Evolutionary conservation across 2,797 vertebrate genomes (phyloP), one percentile per base, ranked within the genome.

Genomic region (Platalea minor): DNA sequence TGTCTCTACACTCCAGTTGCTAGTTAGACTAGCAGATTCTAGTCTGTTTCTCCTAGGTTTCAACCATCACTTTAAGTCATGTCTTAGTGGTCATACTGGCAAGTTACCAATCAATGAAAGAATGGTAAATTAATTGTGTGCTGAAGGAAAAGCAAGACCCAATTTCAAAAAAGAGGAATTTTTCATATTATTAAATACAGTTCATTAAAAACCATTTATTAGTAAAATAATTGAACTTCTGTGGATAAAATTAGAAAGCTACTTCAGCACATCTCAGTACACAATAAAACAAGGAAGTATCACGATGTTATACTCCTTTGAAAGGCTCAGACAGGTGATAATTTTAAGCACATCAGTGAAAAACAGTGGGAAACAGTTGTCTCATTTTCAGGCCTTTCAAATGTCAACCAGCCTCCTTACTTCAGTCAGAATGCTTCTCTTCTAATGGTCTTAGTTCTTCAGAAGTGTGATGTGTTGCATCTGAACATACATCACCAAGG

Each of bases 381-480:
- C 54, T 93, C 68, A 77, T 74, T 78, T 92, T 37, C 65, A 75
- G 78, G 7, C 20, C 53, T 81, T 88, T 92, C 50, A 91, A 64
- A 77, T 75, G 57, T 31, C 91, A 73, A 11, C 31, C n/a, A 90
- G 43, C 35, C 45, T 77, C 19, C 1, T 13, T 46, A 25, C 35
- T 88, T 73, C 41, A 85, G 7, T 64, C 69, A 77, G 20, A 67
- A 54, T 5, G 12, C 51, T 85, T 43, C 67, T 79, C 16, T 72
- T 41, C 46, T 65, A 39, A 59, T 15, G 10, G 24, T 17, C 73
- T 89, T 64, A 5, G 26, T 64, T 46, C 28, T 43, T 33, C 72
- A 41, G 13, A 41, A 70, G 20, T 13, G 28, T n/a, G 82, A 90
- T 54, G 19, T 69, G 59, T 37, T 80, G 43, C 43, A 11, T 33